A percentile compares a stretch with the other conserved stretches of the same genome.
phyloP scores from a whole-genome alignment of 2,113 vertebrate species.

The Leptosomus discolor region DNA sequence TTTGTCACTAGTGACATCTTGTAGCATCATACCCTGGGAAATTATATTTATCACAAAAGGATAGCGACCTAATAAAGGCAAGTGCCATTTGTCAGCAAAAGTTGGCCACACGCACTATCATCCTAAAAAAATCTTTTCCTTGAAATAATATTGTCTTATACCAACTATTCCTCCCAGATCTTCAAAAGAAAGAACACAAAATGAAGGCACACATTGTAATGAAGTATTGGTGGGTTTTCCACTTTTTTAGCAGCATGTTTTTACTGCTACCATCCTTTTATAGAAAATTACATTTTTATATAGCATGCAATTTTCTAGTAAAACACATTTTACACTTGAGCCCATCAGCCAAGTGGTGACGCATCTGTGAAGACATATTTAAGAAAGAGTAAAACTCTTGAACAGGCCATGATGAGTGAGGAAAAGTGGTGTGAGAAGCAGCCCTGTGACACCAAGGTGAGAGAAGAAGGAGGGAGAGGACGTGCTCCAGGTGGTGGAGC shows the following conservation, averaged over 20 bases:
- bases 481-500: rapidly evolving
- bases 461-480: not conserved
- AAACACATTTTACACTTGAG: not conserved
- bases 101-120: not conserved
- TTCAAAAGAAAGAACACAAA: not conserved
- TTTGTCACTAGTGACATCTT: not conserved
- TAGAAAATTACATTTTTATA: not conserved
- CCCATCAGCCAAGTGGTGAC: not conserved
- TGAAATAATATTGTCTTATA: not conserved
- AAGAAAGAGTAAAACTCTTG: not conserved
- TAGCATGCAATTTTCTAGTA: not conserved
- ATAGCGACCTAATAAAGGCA: not conserved
- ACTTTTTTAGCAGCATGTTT: not conserved
- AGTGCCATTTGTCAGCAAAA: not conserved
- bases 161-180: not conserved
- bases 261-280: not conserved
- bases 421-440: not conserved
- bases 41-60: not conserved
- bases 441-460: not conserved
- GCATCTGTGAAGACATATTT: not conserved
- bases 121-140: not conserved
- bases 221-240: not conserved
- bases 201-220: not conserved
- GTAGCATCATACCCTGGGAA: not conserved
- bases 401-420: not conserved